Conservation (phyloP, 2,113 vertebrate genomes). For the Gadus macrocephalus region DNA sequence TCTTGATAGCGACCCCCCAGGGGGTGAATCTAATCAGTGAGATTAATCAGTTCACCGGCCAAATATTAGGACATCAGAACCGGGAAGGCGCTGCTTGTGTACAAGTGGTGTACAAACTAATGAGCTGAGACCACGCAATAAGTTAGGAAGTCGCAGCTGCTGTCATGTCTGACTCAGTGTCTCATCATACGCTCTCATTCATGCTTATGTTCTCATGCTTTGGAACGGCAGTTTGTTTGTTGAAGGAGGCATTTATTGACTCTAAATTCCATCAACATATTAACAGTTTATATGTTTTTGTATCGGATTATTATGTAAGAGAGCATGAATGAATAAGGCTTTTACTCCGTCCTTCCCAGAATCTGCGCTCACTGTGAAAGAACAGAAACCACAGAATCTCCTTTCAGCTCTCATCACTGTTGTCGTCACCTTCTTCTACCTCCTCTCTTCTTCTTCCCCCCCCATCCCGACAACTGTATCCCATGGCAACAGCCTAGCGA, state of each 20-base stretch:
- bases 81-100: not conserved
- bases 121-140: not conserved
- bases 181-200: not conserved
- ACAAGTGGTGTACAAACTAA: too few species aligned
- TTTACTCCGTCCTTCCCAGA: too few species aligned
- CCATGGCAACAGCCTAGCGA: conserved; percentile 59
- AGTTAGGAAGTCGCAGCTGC: not conserved
- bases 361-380: too few species aligned
- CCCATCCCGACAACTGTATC: conserved; percentile 38
- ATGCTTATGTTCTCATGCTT: not conserved
- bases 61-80: not conserved
- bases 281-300: too few species aligned
- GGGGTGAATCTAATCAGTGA: conserved; percentile 6
- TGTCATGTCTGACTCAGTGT: not conserved
- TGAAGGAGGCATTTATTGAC: not conserved
- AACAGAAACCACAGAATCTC: too few species aligned
- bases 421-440: conserved; percentile 42
- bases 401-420: conserved; percentile 10
- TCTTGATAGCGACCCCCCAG: conserved; percentile 6
- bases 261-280: not conserved
- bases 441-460: conserved; percentile 22
- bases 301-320: too few species aligned
- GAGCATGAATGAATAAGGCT: too few species aligned
- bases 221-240: not conserved
- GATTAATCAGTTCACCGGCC: conserved; percentile 10